phyloP scores from a whole-genome alignment of 2,797 vertebrate genomes.

The Chloroceryle inda region DNA sequence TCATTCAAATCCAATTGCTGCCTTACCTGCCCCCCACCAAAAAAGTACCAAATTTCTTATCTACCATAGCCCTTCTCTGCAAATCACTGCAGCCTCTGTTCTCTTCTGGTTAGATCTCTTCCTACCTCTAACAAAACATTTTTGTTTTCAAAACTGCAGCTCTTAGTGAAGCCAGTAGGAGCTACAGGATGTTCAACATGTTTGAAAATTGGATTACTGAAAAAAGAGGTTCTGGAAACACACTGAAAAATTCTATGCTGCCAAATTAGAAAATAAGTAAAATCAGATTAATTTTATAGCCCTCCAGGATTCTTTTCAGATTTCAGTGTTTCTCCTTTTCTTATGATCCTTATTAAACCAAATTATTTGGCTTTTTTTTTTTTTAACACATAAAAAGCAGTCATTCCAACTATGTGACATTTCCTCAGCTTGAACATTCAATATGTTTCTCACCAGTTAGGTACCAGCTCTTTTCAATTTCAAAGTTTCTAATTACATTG shows the following conservation, averaged over 20 bases:
- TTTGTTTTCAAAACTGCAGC: not conserved
- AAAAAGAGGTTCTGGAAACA: not conserved
- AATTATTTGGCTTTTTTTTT: not conserved
- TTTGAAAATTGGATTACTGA: conserved; percentile 6
- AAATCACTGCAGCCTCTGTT: not conserved
- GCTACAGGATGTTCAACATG: not conserved
- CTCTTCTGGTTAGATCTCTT: not conserved
- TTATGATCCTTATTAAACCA: not conserved
- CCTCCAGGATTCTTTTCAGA: not conserved
- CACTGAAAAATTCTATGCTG: not conserved
- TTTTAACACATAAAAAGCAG: not conserved
- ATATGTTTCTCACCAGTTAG: not conserved
- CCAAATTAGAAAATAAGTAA: conserved; percentile 34
- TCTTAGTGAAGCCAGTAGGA: not conserved
- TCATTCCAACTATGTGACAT: not conserved
- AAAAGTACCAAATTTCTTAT: not conserved
- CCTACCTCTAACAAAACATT: not conserved
- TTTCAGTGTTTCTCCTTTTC: not conserved
- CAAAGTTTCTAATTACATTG: not conserved
- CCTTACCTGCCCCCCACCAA: not conserved
- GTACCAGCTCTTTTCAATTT: not conserved
- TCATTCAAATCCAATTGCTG: not conserved
- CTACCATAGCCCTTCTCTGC: not conserved
- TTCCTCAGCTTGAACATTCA: not conserved
- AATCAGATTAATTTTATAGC: not conserved